Conservation (phyloP, 1,140 invertebrate species). For the Trichomalopsis sarcophagae region DNA sequence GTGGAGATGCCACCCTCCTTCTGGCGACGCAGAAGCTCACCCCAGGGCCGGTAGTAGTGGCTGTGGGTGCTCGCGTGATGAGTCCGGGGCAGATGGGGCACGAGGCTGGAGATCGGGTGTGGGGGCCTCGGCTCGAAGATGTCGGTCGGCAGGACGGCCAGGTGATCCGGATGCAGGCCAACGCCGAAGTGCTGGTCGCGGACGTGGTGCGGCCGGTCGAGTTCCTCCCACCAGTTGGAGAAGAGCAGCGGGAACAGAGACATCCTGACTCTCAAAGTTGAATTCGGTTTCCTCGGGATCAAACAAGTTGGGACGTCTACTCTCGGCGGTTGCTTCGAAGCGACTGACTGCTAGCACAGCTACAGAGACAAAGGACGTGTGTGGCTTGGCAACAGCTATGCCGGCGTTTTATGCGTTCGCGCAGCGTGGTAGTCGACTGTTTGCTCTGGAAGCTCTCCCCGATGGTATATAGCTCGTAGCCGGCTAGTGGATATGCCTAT, state of each 20-base stretch:
- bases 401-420: too few species aligned
- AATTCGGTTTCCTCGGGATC: not conserved
- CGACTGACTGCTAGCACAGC: not conserved
- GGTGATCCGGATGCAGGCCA: slow-evolving; percentile 29
- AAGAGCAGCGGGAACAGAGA: slow-evolving; percentile 66
- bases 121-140: slow-evolving; percentile 47
- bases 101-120: not conserved
- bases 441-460: too few species aligned
- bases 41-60: slow-evolving; percentile 63
- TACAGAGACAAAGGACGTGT: too few species aligned
- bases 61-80: not conserved
- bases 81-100: slow-evolving; percentile 42
- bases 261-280: slow-evolving; percentile 56
- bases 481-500: too few species aligned
- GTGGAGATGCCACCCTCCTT: slow-evolving; percentile 42
- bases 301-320: not conserved
- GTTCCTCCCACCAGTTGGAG: slow-evolving; percentile 67
- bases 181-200: slow-evolving; percentile 63
- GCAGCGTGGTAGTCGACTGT: too few species aligned
- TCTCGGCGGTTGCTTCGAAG: not conserved
- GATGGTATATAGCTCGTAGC: too few species aligned
- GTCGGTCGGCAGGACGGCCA: not conserved
- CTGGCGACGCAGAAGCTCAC: slow-evolving; percentile 62
- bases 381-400: too few species aligned
- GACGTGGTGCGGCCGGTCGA: slow-evolving; percentile 53